Percentiles rank a stretch among this genome's conserved stretches.
Conservation (phyloP, 2,797 vertebrate genomes). For the Squalus acanthias region DNA sequence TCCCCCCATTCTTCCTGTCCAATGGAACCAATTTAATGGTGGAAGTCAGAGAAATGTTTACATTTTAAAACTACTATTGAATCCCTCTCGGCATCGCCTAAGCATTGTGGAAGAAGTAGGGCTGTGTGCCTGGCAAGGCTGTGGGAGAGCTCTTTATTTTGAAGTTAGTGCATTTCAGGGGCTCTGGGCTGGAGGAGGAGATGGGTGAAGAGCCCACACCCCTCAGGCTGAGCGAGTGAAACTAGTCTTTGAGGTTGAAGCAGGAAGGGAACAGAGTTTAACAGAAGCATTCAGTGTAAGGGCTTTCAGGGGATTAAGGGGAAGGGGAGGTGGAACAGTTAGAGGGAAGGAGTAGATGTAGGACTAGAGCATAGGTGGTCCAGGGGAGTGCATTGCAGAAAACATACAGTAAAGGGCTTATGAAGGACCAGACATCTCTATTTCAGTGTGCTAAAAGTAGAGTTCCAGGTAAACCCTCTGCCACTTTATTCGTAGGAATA, state of each 20-base stretch:
- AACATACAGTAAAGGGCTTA: not conserved
- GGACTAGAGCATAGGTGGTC: not conserved
- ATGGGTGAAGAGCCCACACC: not conserved
- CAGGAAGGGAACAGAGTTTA: not conserved
- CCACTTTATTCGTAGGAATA: not conserved
- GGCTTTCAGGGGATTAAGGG: not conserved
- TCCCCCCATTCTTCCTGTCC: not conserved
- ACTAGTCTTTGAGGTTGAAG: not conserved
- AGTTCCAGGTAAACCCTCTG: not conserved
- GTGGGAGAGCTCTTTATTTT: not conserved
- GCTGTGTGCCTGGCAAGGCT: not conserved
- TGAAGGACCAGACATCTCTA: not conserved
- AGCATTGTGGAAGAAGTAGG: not conserved
- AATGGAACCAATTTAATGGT: not conserved
- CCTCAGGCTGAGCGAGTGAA: not conserved
- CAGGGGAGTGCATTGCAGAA: too few relatives aligned
- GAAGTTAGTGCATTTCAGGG: not conserved
- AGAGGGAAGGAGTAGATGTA: not conserved
- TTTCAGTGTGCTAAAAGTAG: not conserved
- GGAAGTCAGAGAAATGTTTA: not conserved
- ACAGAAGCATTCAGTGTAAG: not conserved
- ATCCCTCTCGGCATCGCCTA: not conserved
- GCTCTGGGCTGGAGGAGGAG: not conserved
- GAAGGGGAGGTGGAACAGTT: not conserved
- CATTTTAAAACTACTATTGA: not conserved